These are phyloP conservation scores for Hylyphantes graminicola DNA, from an alignment of 1,140 invertebrate genomes.

Conservation along the genomic window DNA sequence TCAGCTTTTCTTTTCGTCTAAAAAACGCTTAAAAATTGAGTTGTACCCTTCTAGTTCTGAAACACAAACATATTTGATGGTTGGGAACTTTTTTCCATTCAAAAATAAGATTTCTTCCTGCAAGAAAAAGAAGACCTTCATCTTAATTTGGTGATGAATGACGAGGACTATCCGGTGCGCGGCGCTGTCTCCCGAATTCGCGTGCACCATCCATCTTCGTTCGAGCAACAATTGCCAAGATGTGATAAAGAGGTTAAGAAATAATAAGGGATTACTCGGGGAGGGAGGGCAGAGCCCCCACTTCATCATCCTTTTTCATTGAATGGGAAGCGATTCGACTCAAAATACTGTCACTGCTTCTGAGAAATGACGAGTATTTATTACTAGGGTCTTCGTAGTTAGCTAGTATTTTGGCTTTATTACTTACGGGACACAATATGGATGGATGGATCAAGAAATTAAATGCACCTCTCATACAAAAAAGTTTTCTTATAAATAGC, in stretches of 20 bases:
- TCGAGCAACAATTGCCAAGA: constrained; percentile 49
- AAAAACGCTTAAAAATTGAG: too few species aligned
- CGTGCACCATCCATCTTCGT: constrained; percentile 42
- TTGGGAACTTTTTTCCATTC: background rate
- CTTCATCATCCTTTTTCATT: constrained; percentile 44
- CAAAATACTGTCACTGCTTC: background rate
- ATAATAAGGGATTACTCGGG: constrained; percentile 41
- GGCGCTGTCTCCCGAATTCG: constrained; percentile 33
- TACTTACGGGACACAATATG: too few species aligned
- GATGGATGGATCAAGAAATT: too few species aligned
- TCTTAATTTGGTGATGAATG: constrained; percentile 55
- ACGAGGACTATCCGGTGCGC: constrained; percentile 22
- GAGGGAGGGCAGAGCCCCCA: constrained; percentile 15
- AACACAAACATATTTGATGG: too few species aligned
- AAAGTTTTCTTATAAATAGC: too few species aligned
- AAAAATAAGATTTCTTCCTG: constrained; percentile 2
- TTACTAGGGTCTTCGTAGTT: too few species aligned
- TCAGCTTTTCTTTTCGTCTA: too few species aligned
- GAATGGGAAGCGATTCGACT: constrained; percentile 23
- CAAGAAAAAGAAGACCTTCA: background rate
- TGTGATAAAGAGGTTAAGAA: constrained; percentile 50
- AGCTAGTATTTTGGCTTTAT: too few species aligned
- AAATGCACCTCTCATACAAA: too few species aligned
- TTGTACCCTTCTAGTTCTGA: too few species aligned
- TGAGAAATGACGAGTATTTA: too few species aligned